Evolutionary conservation across 2,797 vertebrate genomes (phyloP).

Genomic region (Avahi laniger): DNA sequence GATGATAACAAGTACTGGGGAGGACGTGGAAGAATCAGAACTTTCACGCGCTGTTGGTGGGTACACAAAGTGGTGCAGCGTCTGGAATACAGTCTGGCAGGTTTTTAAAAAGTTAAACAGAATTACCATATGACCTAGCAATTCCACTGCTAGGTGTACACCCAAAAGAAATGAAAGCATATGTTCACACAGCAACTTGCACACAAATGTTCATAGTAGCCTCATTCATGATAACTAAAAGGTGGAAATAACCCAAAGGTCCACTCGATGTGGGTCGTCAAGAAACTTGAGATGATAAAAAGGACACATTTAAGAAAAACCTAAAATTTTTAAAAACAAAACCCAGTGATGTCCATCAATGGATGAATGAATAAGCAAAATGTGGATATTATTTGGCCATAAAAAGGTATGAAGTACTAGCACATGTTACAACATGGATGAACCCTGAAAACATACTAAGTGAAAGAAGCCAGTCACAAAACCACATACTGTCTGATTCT

Average conservation of each 20-base stretch:
- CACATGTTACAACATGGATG: neutral
- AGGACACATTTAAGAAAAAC: neutral
- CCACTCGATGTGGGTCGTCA: neutral
- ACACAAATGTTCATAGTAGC: neutral
- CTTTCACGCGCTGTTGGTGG: fast-evolving
- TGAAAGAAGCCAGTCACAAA: neutral
- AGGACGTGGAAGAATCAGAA: neutral
- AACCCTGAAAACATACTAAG: neutral
- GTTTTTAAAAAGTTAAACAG: neutral
- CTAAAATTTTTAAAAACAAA: neutral
- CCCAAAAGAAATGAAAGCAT: neutral
- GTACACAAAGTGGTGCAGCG: fast-evolving
- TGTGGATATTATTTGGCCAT: neutral
- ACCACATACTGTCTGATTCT: neutral
- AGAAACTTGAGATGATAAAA: neutral
- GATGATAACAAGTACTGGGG: neutral
- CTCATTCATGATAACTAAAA: neutral
- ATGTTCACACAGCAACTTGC: neutral
- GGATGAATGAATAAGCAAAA: neutral
- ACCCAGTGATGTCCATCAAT: neutral
- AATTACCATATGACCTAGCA: neutral
- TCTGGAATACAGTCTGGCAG: neutral
- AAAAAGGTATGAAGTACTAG: neutral
- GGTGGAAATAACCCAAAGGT: neutral
- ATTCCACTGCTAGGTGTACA: neutral